Evolutionary conservation across 2,888 invertebrate species (phyloP).

Genomic region (Cotesia congregata): DNA sequence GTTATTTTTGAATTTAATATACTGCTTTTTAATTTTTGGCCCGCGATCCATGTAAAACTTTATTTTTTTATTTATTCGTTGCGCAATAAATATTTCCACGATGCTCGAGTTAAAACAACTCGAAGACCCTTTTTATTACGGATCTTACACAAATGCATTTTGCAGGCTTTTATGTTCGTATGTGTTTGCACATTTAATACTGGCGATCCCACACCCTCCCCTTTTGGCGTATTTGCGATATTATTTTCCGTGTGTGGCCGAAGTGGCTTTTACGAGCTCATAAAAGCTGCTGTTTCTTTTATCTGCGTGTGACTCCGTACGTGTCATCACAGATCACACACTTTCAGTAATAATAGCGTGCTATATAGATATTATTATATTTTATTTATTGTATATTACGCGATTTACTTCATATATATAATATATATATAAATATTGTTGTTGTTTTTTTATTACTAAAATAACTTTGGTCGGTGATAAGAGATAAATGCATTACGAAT

Average conservation of each 20-base stretch:
- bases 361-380: background rate
- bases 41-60: too few relatives aligned
- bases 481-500: too few relatives aligned
- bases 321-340: conserved; percentile 19
- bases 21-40: too few relatives aligned
- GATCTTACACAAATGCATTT: too few relatives aligned
- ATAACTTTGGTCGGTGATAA: too few relatives aligned
- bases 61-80: too few relatives aligned
- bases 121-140: too few relatives aligned
- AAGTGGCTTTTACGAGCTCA: conserved; percentile 50
- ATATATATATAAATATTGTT: background rate
- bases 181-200: conserved; percentile 4
- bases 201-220: conserved; percentile 46
- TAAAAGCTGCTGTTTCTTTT: conserved; percentile 59
- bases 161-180: background rate
- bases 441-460: too few relatives aligned
- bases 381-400: background rate
- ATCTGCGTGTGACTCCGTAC: conserved; percentile 56
- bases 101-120: too few relatives aligned
- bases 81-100: too few relatives aligned
- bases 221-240: conserved; percentile 15
- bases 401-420: background rate
- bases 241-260: conserved; percentile 30
- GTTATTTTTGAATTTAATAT: too few relatives aligned
- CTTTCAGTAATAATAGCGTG: too few relatives aligned